Evolutionary conservation across 1,140 invertebrate species (phyloP), one percentile per base, ranked within the genome.

Genomic region (Papilio glaucus): DNA sequence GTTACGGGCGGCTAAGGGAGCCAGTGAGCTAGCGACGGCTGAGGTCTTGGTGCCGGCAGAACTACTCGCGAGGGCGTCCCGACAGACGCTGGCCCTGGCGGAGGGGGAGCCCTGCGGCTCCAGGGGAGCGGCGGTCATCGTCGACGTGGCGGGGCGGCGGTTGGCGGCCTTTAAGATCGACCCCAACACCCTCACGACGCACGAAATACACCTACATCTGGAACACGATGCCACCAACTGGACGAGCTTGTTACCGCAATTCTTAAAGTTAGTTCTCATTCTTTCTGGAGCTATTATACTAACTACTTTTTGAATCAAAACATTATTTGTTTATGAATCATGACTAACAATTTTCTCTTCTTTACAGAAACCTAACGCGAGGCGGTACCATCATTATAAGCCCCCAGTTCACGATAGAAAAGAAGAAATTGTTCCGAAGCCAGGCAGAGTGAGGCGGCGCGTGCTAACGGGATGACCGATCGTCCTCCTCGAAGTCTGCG

Each of bases 41-140:
- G 97, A 97, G 88, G 96, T 98, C 8, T 93, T 97, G 60, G 91
- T 98, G 76, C 97, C 97, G 10, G 95, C 95, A 49, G 96, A 97
- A 87, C 94, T 98, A 45, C 94, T 97, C 38, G 94, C 95, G 38
- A 93, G 96, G 80, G 96, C 97, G 71, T 95, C 97, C 13, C 93
- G 95, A 73, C 96, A 97, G 85, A 95, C 97, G 24, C 93, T 97
- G 49, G 94, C 95, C 10, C 95, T 97, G 93, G 96, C 97, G 0
- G 97, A 97, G 84, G 95, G 95, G 37, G 97, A 98, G 89, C 97
- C 97, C 18, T 98, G 97, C 85, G 97, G 97, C 71, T 95, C 97
- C 3, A 91, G 96, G 70, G 96, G 96, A 21, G 96, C 96, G 77
- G 96, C 96, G 0, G 91, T 97, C 15, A 96, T 96, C 83, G 95